These are phyloP conservation scores for Rhynchomys soricoides DNA, from an alignment of 2,113 vertebrate genomes.

Conservation along the genomic window DNA sequence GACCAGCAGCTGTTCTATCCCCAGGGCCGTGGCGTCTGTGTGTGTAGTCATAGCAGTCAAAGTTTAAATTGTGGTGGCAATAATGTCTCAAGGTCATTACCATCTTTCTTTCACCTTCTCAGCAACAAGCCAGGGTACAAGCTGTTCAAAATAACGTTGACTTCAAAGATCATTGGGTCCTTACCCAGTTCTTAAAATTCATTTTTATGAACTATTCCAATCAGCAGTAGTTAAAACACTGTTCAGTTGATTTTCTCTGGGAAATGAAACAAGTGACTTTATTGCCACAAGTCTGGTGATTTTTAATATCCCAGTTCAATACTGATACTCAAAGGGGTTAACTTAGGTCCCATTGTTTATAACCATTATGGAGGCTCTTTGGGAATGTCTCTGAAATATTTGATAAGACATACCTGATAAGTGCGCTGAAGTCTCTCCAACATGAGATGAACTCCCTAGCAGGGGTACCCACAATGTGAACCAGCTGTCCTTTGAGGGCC, in stretches of 20 bases:
- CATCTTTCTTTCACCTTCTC: slow-evolving; percentile 55
- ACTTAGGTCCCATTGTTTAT: background rate
- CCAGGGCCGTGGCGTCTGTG: slow-evolving; percentile 23
- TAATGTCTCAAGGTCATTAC: background rate
- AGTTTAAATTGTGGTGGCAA: slow-evolving; percentile 43
- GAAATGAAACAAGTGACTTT: background rate
- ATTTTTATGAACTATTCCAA: background rate
- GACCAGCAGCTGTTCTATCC: background rate
- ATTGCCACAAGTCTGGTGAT: background rate
- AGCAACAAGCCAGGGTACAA: background rate
- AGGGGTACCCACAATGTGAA: background rate
- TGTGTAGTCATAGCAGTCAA: background rate
- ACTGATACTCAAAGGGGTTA: background rate
- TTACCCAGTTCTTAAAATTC: background rate
- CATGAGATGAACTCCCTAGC: background rate
- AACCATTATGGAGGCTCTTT: background rate
- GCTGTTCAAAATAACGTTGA: slow-evolving; percentile 3
- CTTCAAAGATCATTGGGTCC: slow-evolving; percentile 11
- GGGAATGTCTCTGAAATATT: slow-evolving; percentile 14
- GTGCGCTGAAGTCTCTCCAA: background rate
- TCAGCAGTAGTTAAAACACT: slow-evolving; percentile 36
- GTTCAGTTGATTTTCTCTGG: slow-evolving; percentile 53
- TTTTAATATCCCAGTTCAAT: slow-evolving; percentile 34
- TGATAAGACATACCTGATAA: slow-evolving; percentile 7
- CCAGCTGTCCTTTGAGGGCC: background rate